Percentiles rank a stretch among this genome's conserved stretches.
These are phyloP conservation scores for Ammospiza maritima DNA, from an alignment of 2,797 vertebrate genomes.

Conservation along the genomic window DNA sequence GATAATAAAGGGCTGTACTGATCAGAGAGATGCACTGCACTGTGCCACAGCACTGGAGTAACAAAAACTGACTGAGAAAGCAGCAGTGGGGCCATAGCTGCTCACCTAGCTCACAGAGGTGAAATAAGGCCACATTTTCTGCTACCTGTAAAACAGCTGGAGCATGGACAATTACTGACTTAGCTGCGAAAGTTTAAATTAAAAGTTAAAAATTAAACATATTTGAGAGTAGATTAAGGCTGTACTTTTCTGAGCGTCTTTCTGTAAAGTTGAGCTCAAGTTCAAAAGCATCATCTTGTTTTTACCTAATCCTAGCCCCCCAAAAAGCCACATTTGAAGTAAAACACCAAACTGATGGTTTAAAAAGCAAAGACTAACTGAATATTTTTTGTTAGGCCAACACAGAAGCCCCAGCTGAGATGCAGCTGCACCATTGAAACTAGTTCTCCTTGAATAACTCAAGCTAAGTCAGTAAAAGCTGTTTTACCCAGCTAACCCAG, in stretches of 20 bases:
- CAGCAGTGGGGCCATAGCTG: fast-evolving
- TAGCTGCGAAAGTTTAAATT: not conserved
- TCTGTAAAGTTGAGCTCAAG: not conserved
- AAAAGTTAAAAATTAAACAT: not conserved
- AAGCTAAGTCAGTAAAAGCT: not conserved
- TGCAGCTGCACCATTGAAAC: not conserved
- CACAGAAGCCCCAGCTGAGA: not conserved
- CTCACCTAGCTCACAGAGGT: not conserved
- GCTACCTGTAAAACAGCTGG: not conserved
- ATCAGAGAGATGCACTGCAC: not conserved
- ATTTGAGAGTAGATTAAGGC: not conserved
- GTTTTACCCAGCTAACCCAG: not conserved
- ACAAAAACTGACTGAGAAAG: not conserved
- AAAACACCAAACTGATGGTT: not conserved
- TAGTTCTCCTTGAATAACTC: not conserved
- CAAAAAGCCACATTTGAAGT: not conserved
- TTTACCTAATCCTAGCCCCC: not conserved
- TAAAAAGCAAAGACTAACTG: not conserved
- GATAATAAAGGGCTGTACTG: not conserved
- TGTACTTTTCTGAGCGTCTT: not conserved
- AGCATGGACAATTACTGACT: not conserved
- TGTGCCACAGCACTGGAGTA: not conserved
- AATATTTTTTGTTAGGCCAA: not conserved
- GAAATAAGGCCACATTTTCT: not conserved
- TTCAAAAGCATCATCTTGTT: not conserved